Conservation (phyloP, 2,888 invertebrate species). For the Amiota communis region DNA sequence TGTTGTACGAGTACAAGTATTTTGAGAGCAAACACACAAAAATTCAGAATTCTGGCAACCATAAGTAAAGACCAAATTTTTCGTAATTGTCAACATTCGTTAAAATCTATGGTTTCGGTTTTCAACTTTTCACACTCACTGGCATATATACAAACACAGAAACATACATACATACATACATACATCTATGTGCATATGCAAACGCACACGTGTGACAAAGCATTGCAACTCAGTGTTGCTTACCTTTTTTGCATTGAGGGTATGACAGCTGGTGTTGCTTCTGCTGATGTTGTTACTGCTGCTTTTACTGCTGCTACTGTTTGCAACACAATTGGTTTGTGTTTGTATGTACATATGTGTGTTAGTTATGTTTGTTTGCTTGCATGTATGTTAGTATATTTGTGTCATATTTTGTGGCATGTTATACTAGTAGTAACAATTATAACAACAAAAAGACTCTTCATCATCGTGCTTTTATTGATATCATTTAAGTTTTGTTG, state of each 20-base stretch:
- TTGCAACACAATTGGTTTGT: slow-evolving; percentile 46
- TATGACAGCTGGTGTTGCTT: too few relatives aligned
- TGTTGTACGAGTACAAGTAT: too few relatives aligned
- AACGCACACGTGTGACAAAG: too few relatives aligned
- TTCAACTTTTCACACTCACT: slow-evolving; percentile 21
- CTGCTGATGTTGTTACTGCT: neutral
- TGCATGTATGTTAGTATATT: slow-evolving; percentile 27
- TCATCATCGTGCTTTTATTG: too few relatives aligned
- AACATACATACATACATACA: slow-evolving; percentile 24
- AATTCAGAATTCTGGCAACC: too few relatives aligned
- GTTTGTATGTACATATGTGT: slow-evolving; percentile 40
- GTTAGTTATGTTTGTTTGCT: neutral
- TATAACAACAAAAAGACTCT: slow-evolving; percentile 25
- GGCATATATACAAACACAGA: slow-evolving; percentile 15
- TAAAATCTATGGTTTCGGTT: slow-evolving; percentile 56
- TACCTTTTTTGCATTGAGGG: too few relatives aligned
- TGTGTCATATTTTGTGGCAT: slow-evolving; percentile 61
- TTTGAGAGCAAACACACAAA: too few relatives aligned
- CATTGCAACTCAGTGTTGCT: too few relatives aligned
- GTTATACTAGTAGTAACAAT: slow-evolving; percentile 34
- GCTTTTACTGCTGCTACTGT: neutral
- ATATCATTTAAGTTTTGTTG: too few relatives aligned
- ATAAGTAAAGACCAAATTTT: slow-evolving; percentile 57
- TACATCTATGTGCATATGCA: slow-evolving; percentile 40
- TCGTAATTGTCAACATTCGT: slow-evolving; percentile 64